Conservation (phyloP, 2,888 invertebrate species). For the Toxonevra muliebris region DNA sequence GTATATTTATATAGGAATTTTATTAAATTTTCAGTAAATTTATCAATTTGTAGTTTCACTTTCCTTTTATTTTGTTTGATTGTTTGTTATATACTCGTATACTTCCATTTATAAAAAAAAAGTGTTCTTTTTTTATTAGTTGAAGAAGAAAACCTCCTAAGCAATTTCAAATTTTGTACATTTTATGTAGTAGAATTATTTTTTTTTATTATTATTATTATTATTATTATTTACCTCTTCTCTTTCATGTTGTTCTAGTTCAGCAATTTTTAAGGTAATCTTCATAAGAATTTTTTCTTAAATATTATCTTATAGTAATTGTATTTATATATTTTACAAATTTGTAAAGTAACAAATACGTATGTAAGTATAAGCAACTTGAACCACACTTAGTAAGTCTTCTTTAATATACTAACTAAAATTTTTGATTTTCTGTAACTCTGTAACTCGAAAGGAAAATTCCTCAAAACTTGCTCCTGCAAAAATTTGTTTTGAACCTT, state of each 20-base stretch:
- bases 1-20: no score
- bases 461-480: no score
- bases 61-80: neutral
- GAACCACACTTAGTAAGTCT: no score
- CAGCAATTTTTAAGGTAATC: conserved; percentile 28
- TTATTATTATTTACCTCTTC: neutral
- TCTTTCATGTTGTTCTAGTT: conserved; percentile 9
- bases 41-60: neutral
- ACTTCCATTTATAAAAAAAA: conserved; percentile 26
- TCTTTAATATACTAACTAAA: no score
- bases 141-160: conserved; percentile 17
- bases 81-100: neutral
- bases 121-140: conserved; percentile 37
- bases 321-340: no score
- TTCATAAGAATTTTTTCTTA: conserved; percentile 21
- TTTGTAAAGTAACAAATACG: no score
- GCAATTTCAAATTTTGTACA: neutral
- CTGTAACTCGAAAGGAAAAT: no score
- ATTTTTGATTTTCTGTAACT: no score
- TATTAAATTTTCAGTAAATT: no score
- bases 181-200: conserved; percentile 5
- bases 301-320: conserved; percentile 2
- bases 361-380: no score
- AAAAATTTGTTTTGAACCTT: no score
- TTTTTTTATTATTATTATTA: no score